Evolutionary conservation across 2,113 vertebrate genomes (phyloP), one percentile per base, ranked within the genome.

Genomic region (Tetraodon nigroviridis): DNA sequence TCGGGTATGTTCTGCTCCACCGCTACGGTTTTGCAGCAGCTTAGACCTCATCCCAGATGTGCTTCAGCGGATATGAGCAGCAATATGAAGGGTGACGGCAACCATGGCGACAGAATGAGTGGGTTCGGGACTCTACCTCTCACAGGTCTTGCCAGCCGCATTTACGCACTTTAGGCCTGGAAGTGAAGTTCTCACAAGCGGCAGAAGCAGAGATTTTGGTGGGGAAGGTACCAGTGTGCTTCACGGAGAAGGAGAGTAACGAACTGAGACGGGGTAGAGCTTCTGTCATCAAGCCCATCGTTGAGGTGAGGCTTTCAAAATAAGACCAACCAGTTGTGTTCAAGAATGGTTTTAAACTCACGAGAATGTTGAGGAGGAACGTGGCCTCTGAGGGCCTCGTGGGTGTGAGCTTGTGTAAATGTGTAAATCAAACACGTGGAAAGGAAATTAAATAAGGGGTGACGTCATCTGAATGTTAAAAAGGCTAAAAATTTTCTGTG

Each of bases 191-290:
- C 81, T 88, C 91, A 47, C 81, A 87, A 20, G 75, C 71, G 7
- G 89, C 69, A 13, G 83, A 73, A 29, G 81, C 87, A 7, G 73
- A 71, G 16, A 79, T 96, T 40, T 87, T 94, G 40, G 89, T 98
- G 16, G 88, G 84, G 51, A 94, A 91, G 71, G 94, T 98, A 18
- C 97, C 97, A 0, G 45, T 92, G 60, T 99, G 95, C 67, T 96
- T 98, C 67, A 70, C 92, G 70, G 95, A 98, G 84, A 94, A 92
- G 87, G 95, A 99, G 81, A 93, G 89, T 71, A 96, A 82, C 55
- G 95, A 98, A 74, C 76, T 93, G 48, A 91, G 89, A 2, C 89
- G 94, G 58, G 94, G 94, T 55, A 92, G 96, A 64, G 79, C 85
- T 3, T 88, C 93, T 6, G 87, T 96, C 61, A 88, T 94, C 75